phyloP scores from a whole-genome alignment of 1,140 invertebrate genomes.

The Gonatopus flavifemur region DNA sequence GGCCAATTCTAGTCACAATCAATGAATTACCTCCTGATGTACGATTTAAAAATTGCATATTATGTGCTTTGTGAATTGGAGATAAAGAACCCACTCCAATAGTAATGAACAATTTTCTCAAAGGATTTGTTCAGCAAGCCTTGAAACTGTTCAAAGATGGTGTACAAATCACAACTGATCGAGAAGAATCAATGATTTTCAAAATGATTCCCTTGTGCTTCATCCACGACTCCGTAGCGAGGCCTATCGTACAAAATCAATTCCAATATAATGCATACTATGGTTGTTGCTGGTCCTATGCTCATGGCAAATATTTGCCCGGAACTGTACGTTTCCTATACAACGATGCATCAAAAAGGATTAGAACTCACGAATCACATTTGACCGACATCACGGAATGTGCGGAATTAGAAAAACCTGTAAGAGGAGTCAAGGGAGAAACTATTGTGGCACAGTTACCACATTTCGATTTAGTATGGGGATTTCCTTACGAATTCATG shows the following conservation, averaged over 20 bases:
- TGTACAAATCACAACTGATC: no score
- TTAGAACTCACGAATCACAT: no score
- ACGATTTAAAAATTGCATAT: constrained; percentile 12
- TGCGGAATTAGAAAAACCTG: no score
- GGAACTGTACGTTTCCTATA: no score
- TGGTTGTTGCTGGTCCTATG: constrained; percentile 26
- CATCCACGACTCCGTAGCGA: constrained; percentile 24
- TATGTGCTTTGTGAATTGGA: constrained; percentile 18
- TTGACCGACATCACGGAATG: no score
- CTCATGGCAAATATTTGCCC: no score
- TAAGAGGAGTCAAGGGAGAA: no score
- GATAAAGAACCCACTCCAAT: constrained; percentile 11
- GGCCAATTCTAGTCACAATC: constrained; percentile 18
- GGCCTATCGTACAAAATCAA: constrained; percentile 25
- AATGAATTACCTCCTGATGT: constrained; percentile 19
- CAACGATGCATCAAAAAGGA: no score
- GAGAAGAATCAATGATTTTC: no score
- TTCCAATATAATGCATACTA: constrained; percentile 19
- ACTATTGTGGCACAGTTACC: constrained; percentile 20
- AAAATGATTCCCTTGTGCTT: neutral
- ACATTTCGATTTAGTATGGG: constrained; percentile 23
- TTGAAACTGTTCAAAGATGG: neutral
- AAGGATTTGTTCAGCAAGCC: constrained; percentile 1
- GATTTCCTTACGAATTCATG: constrained; percentile 27
- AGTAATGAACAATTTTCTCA: constrained; percentile 16